Evolutionary conservation across 2,113 vertebrate species (phyloP).

Genomic region (Recurvirostra avosetta): DNA sequence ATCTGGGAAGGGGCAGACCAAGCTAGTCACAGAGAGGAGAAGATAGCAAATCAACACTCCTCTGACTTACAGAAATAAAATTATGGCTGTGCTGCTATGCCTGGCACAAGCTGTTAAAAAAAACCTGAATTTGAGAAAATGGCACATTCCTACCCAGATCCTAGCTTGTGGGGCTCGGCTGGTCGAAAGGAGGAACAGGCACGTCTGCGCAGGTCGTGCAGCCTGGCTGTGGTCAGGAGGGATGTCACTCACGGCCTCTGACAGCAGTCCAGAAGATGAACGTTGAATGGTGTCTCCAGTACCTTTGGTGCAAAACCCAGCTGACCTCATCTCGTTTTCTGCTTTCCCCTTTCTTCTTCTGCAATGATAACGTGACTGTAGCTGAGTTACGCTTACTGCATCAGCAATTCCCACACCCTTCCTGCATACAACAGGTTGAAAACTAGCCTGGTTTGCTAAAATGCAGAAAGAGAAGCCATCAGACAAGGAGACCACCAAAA

Average conservation of each 20-base stretch:
- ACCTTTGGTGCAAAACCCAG: not conserved
- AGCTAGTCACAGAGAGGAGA: not conserved
- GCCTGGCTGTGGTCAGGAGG: not conserved
- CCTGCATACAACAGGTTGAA: not conserved
- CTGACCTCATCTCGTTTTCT: not conserved
- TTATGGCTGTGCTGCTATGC: not conserved
- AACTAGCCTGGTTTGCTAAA: not conserved
- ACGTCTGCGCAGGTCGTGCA: accelerated
- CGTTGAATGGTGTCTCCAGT: not conserved
- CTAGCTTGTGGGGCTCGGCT: not conserved
- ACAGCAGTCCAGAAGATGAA: not conserved
- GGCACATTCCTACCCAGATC: not conserved
- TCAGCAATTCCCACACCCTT: not conserved
- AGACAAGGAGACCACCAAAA: not conserved
- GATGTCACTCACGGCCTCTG: not conserved
- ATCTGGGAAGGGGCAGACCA: not conserved
- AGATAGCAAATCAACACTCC: not conserved
- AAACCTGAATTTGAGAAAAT: not conserved
- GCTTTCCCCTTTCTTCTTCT: not conserved
- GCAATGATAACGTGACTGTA: not conserved
- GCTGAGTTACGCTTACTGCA: not conserved
- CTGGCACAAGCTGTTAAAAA: not conserved
- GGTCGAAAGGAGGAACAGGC: not conserved
- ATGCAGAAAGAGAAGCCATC: not conserved
- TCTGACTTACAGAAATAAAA: not conserved